Evolutionary conservation across 2,888 invertebrate genomes (phyloP).

Genomic region (Macaria liturata): DNA sequence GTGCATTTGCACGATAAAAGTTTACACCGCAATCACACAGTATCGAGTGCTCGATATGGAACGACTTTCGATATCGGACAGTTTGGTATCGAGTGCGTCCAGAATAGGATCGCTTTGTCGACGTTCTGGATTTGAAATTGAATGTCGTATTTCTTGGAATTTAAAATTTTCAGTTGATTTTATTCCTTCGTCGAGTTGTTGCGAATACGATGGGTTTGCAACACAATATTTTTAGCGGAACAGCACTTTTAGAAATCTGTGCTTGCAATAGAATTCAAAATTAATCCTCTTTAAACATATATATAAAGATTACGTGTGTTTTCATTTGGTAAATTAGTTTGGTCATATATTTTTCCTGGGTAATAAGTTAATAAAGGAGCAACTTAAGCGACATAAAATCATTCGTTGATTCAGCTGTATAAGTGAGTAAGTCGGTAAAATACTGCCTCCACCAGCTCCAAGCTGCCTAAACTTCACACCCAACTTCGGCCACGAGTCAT

Average conservation of each 20-base stretch:
- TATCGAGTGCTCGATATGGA: slow-evolving; percentile 24
- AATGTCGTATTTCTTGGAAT: slow-evolving; percentile 7
- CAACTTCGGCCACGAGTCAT: slow-evolving; percentile 19
- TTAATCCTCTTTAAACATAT: too few relatives aligned
- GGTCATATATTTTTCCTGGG: too few relatives aligned
- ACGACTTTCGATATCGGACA: slow-evolving; percentile 20
- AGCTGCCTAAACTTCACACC: slow-evolving; percentile 2
- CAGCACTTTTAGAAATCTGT: background rate
- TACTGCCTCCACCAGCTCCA: background rate
- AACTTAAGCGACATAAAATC: too few relatives aligned
- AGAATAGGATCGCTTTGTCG: slow-evolving; percentile 13
- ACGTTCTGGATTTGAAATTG: slow-evolving; percentile 12
- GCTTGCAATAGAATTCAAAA: background rate
- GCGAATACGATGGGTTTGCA: too few relatives aligned
- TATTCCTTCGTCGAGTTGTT: too few relatives aligned
- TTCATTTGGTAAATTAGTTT: too few relatives aligned
- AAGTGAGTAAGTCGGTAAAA: background rate
- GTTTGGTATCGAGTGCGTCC: slow-evolving; percentile 24
- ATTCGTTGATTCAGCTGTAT: too few relatives aligned
- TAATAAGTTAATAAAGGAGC: too few relatives aligned
- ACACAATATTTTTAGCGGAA: too few relatives aligned
- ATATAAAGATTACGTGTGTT: too few relatives aligned
- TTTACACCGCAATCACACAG: slow-evolving; percentile 29
- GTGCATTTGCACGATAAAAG: slow-evolving; percentile 31
- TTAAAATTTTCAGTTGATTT: background rate